These are phyloP conservation scores for Cyprinodon variegatus DNA, from an alignment of 2,113 vertebrate genomes.

Conservation along the genomic window DNA sequence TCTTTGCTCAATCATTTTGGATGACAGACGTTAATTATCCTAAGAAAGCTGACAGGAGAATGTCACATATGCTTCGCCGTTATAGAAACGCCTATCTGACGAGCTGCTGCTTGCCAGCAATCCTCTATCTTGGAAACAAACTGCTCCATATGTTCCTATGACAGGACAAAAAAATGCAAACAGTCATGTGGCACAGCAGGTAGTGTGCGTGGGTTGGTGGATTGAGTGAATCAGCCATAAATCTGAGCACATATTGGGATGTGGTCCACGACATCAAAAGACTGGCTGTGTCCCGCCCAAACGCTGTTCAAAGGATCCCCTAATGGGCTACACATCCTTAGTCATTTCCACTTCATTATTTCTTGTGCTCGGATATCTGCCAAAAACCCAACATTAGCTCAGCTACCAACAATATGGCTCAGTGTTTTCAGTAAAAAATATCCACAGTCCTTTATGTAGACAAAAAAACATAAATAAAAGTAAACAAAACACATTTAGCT, in stretches of 20 bases:
- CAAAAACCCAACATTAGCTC: not conserved
- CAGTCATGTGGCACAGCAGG: slow-evolving; percentile 16
- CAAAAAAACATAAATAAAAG: too few relatives aligned
- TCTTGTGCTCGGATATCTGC: slow-evolving; percentile 17
- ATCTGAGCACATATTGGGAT: slow-evolving; percentile 46
- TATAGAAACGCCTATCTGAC: slow-evolving; percentile 25
- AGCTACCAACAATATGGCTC: not conserved
- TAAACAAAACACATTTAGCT: not conserved
- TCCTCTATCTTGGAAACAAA: slow-evolving; percentile 39
- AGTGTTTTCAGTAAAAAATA: not conserved
- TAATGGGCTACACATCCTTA: slow-evolving; percentile 60
- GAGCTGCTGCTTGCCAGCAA: slow-evolving; percentile 38
- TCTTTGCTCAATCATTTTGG: slow-evolving; percentile 3
- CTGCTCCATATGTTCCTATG: slow-evolving; percentile 44
- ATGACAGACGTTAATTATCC: slow-evolving; percentile 11
- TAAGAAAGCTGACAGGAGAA: slow-evolving; percentile 30
- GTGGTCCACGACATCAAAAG: slow-evolving; percentile 51
- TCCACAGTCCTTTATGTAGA: not conserved
- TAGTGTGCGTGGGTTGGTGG: not conserved
- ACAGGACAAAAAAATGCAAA: slow-evolving; percentile 49
- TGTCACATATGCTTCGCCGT: slow-evolving; percentile 3
- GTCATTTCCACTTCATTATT: slow-evolving; percentile 55
- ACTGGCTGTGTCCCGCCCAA: slow-evolving; percentile 28
- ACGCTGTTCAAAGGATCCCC: slow-evolving; percentile 32
- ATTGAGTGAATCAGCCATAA: slow-evolving; percentile 33